phyloP scores from a whole-genome alignment of 2,113 vertebrate genomes.

The Leucopternis melanops region DNA sequence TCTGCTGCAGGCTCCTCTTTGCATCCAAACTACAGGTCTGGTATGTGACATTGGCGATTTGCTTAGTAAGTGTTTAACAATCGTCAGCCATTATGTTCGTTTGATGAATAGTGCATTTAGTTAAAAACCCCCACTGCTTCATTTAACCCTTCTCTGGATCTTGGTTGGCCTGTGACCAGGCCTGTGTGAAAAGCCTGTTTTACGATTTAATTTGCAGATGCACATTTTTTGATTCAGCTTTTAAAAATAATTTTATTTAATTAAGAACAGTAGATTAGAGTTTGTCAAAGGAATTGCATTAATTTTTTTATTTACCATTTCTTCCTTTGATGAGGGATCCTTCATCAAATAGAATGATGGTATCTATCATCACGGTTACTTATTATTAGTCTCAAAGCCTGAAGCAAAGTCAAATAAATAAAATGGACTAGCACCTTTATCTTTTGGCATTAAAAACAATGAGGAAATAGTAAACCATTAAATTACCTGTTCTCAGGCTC shows the following conservation, averaged over 20 bases:
- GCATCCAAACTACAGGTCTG: neutral
- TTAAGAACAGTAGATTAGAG: neutral
- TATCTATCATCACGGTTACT: conserved; percentile 6
- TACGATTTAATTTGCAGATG: neutral
- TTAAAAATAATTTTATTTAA: neutral
- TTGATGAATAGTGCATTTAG: neutral
- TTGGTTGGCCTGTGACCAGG: neutral
- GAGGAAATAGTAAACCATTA: neutral
- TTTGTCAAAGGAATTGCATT: neutral
- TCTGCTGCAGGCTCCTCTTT: neutral
- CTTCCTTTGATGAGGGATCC: neutral
- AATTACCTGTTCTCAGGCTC: neutral
- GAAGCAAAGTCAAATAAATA: conserved; percentile 59
- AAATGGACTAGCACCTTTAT: neutral
- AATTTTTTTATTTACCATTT: neutral
- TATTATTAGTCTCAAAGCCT: conserved; percentile 36
- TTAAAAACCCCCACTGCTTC: neutral
- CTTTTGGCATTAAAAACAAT: neutral
- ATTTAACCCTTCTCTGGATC: neutral
- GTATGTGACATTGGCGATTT: neutral
- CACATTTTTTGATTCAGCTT: neutral
- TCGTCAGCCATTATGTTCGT: neutral
- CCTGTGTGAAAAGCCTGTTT: neutral
- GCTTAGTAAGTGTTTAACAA: neutral
- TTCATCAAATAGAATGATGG: neutral